Evolutionary conservation across 2,113 vertebrate species (phyloP), one percentile per base, ranked within the genome.

Genomic region (Dicaeum eximium): DNA sequence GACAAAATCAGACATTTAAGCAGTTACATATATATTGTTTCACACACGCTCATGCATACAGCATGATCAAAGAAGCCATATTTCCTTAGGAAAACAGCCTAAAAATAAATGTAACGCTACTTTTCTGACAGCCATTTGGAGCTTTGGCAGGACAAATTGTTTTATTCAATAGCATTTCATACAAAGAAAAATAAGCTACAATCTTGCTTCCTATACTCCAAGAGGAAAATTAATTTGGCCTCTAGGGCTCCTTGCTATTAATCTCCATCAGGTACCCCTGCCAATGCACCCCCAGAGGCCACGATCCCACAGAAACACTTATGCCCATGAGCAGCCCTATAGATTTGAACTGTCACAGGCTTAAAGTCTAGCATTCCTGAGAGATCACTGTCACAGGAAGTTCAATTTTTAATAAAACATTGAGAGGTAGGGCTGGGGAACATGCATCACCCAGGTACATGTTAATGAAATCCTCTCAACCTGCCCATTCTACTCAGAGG

Each of bases 111-210:
- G 35, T 35, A 95, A 54, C 5, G 2, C 45, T 80, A 65, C 87
- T 86, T 91, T 88, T 94, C 74, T 95, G 90, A 88, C 95, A 95
- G 81, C 17, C 84, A 80, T 85, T 92, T 72, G 64, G 78, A 82
- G 58, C 51, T 82, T 73, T 96, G 80, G 53, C 70, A 96, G 79
- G 70, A 96, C 40, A 91, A 82, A 90, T 80, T 81, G 50, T 88
- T 84, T 87, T 89, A 95, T 70, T 96, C 78, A 66, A 80, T 66
- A 58, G 25, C 45, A 90, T 92, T 88, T 75, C 78, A 73, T 82
- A 91, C 28, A 38, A 53, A 53, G 44, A 75, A 94, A 85, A 56
- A 84, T 35, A 94, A 87, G 50, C 37, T 90, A 50, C 42, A 70
- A 8, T 72, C 45, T 65, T 65, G 24, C 19, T 62, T 80, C 54